Evolutionary conservation across 2,888 invertebrate genomes (phyloP).

Genomic region (Myopa testacea): DNA sequence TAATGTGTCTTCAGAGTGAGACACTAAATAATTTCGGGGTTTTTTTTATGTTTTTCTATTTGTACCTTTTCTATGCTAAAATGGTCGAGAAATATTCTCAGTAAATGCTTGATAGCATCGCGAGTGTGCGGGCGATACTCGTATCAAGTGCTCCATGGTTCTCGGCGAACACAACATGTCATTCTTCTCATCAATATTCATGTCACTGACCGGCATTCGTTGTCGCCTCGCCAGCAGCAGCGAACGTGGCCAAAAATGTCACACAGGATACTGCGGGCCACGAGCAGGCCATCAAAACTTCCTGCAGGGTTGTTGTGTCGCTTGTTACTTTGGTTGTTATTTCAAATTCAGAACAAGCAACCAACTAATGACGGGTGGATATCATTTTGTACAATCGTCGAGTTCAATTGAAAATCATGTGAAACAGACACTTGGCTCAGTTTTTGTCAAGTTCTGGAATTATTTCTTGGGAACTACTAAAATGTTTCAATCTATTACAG

Average conservation of each 20-base stretch:
- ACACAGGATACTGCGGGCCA: background rate
- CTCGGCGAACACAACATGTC: background rate
- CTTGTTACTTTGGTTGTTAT: background rate
- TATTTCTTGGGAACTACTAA: no score
- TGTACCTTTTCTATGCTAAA: background rate
- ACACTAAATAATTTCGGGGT: background rate
- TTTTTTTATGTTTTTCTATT: background rate
- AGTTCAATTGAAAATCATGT: background rate
- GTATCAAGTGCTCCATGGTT: background rate
- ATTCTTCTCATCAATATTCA: constrained; percentile 31
- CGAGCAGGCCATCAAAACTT: background rate
- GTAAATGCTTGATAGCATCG: background rate
- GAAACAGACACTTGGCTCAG: no score
- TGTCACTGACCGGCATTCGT: constrained; percentile 25
- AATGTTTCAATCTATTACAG: no score
- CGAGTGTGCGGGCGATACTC: background rate
- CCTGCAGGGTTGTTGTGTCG: no score
- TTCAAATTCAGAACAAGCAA: background rate
- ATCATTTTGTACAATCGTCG: background rate
- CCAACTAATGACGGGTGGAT: background rate
- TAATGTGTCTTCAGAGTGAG: background rate
- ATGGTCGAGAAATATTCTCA: no score
- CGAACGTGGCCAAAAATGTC: constrained; percentile 21
- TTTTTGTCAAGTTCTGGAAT: no score
- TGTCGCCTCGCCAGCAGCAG: constrained; percentile 1